phyloP scores from a whole-genome alignment of 2,797 vertebrate species.

The Alouatta caraya region DNA sequence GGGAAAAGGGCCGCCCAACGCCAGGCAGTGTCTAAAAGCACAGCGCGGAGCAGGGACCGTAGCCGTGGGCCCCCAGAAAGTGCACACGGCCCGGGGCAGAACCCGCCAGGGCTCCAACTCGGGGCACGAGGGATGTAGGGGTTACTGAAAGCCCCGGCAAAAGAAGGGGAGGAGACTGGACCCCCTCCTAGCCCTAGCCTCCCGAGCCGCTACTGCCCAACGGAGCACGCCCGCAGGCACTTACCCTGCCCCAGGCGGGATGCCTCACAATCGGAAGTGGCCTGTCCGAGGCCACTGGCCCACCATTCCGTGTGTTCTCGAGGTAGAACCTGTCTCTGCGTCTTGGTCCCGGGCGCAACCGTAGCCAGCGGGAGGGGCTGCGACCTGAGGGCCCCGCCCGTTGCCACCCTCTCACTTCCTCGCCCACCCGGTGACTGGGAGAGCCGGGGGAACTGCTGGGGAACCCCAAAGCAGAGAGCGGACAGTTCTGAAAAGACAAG shows the following conservation, averaged over 20 bases:
- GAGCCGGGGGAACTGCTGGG: no score
- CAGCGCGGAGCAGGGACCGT: not conserved
- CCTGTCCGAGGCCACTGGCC: rapidly evolving
- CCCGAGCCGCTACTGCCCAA: not conserved
- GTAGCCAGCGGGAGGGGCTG: not conserved
- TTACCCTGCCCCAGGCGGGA: not conserved
- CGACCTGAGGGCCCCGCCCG: not conserved
- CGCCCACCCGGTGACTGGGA: rapidly evolving
- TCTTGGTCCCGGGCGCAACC: not conserved
- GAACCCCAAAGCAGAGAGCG: not conserved
- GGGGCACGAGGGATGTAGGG: not conserved
- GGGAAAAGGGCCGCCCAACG: not conserved
- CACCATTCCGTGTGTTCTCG: not conserved
- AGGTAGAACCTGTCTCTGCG: not conserved
- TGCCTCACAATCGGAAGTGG: not conserved
- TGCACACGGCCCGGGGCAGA: not conserved
- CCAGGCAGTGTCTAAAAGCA: rapidly evolving
- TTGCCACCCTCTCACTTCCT: not conserved
- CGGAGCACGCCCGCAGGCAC: not conserved
- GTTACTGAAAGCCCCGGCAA: not conserved
- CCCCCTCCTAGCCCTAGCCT: no score
- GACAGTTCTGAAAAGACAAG: not conserved
- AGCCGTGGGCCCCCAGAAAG: not conserved
- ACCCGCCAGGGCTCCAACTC: not conserved
- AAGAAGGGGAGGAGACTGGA: not conserved